phyloP scores from a whole-genome alignment of 37 sponge, comb jelly and placozoan genomes.

The Axinella damicornis region DNA sequence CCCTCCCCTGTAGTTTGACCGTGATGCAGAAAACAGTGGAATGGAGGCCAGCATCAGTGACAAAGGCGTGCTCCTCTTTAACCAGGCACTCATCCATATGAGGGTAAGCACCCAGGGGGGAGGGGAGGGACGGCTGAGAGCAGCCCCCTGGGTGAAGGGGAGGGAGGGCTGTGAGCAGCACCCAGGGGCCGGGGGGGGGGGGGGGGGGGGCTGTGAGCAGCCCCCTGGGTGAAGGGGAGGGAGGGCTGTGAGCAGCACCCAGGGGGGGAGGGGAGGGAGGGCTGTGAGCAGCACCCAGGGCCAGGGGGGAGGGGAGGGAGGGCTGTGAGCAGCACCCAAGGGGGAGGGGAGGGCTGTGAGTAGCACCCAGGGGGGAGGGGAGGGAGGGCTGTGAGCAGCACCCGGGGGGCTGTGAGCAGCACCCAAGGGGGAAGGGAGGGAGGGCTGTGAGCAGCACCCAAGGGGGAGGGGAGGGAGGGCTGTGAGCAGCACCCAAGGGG shows the following conservation, averaged over 20 bases:
- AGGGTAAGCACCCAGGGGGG: slow-evolving; percentile 41
- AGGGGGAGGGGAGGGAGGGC: not conserved
- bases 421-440: no score
- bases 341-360: not conserved
- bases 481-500: no score
- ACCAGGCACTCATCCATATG: slow-evolving; percentile 89
- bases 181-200: no score
- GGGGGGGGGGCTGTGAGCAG: not conserved
- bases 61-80: slow-evolving; percentile 86
- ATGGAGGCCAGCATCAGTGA: slow-evolving; percentile 74
- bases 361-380: not conserved
- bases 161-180: not conserved
- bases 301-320: not conserved
- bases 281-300: no score
- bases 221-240: not conserved
- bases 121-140: not conserved
- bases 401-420: no score
- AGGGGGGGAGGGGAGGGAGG: no score
- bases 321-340: no score
- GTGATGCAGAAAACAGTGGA: slow-evolving; percentile 58
- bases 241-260: no score
- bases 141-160: no score
- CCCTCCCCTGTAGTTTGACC: slow-evolving; percentile 42
- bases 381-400: no score
- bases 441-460: not conserved